A percentile compares a stretch with the other conserved stretches of the same genome.
Conservation (phyloP, 2,797 vertebrate species). For the Cyprinodon diabolis region DNA sequence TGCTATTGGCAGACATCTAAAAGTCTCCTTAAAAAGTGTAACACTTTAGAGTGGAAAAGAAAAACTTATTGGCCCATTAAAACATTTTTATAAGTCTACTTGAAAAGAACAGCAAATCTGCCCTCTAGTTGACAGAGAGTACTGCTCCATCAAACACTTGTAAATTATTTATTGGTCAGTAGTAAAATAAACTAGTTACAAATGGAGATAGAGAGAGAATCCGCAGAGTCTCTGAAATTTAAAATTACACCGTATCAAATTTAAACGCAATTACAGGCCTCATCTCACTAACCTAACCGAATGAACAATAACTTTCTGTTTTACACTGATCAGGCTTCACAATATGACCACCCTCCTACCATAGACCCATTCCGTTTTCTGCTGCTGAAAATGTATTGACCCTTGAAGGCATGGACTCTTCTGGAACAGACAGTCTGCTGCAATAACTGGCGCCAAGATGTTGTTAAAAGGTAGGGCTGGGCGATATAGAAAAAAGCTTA, state of each 20-base stretch:
- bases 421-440: neutral
- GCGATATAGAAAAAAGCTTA: too few relatives aligned
- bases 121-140: conserved; percentile 39
- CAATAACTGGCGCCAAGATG: neutral
- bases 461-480: too few relatives aligned
- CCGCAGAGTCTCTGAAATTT: conserved; percentile 1
- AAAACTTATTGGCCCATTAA: conserved; percentile 34
- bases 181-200: conserved; percentile 9
- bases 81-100: conserved; percentile 45
- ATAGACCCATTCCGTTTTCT: neutral
- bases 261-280: neutral
- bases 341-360: neutral
- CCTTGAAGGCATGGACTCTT: neutral
- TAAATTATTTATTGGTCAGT: conserved; percentile 62
- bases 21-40: conserved; percentile 14
- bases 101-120: conserved; percentile 38
- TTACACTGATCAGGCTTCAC: neutral
- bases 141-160: conserved; percentile 31
- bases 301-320: neutral
- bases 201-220: conserved; percentile 16
- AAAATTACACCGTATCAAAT: neutral
- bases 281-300: neutral
- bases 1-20: conserved; percentile 12
- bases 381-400: neutral
- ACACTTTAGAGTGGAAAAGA: conserved; percentile 15